phyloP scores from a whole-genome alignment of 2,888 invertebrate species.

The Melinopterus prodromus region DNA sequence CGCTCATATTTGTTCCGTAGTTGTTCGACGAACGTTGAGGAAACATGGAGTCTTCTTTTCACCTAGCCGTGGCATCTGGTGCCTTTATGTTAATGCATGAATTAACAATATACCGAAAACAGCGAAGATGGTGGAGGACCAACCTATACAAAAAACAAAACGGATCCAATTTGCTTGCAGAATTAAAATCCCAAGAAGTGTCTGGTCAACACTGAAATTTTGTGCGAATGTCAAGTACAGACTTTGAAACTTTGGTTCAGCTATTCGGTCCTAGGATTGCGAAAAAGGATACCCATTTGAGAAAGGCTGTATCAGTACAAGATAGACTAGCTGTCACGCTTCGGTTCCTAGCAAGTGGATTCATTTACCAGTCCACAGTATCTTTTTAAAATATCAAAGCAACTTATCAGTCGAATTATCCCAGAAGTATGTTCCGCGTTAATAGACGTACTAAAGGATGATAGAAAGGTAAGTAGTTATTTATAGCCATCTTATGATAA shows the following conservation, averaged over 20 bases:
- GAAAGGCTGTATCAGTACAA: conserved; percentile 14
- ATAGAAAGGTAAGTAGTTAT: not conserved
- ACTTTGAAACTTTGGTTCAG: conserved; percentile 7
- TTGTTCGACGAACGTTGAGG: too few species aligned
- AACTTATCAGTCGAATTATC: conserved; percentile 13
- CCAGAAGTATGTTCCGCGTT: conserved; percentile 7
- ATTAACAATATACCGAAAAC: not conserved
- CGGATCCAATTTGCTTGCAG: not conserved
- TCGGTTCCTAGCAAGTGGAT: conserved; percentile 18
- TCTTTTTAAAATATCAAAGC: conserved; percentile 26
- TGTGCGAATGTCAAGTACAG: conserved; percentile 9
- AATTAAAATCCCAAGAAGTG: not conserved
- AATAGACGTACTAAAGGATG: not conserved
- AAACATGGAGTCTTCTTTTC: not conserved
- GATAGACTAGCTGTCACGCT: conserved; percentile 23
- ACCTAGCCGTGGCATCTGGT: not conserved
- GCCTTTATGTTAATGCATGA: not conserved
- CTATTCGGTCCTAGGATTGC: conserved; percentile 7
- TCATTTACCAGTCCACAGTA: conserved; percentile 21
- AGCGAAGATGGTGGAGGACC: not conserved
- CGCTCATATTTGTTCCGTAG: too few species aligned
- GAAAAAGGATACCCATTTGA: conserved; percentile 17
- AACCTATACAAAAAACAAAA: not conserved
- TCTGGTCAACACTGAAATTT: conserved; percentile 11
- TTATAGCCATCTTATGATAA: not conserved